Conservation (phyloP, 2,888 invertebrate species). For the Troides aeacus region DNA sequence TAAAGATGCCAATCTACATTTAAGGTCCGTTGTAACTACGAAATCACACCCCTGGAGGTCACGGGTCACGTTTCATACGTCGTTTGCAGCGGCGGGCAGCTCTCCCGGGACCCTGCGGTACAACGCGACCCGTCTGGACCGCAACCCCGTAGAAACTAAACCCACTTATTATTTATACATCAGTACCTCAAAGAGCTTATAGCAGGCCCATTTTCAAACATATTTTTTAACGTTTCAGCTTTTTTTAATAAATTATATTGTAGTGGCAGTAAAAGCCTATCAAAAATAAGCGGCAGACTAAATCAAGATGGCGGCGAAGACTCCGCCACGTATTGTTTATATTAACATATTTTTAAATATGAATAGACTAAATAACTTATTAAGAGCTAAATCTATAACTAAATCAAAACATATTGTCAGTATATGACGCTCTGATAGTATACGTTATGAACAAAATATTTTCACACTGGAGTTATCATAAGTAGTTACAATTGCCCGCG, state of each 20-base stretch:
- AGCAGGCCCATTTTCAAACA: not conserved
- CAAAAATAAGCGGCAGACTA: no score
- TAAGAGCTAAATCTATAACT: no score
- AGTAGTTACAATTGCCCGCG: constrained; percentile 18
- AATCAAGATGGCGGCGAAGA: no score
- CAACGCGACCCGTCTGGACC: constrained; percentile 9
- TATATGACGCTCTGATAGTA: not conserved
- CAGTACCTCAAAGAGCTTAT: not conserved
- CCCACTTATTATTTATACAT: constrained; percentile 22
- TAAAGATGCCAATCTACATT: not conserved
- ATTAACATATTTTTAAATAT: no score
- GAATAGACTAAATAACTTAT: no score
- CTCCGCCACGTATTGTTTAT: no score
- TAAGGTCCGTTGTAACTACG: not conserved
- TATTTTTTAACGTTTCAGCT: not conserved
- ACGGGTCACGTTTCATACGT: constrained; percentile 8
- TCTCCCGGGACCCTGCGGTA: constrained; percentile 4
- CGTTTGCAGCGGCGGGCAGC: not conserved
- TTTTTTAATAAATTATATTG: no score
- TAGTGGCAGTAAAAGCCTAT: no score
- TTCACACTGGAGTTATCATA: constrained; percentile 11
- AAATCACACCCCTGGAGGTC: constrained; percentile 1
- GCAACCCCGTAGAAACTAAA: constrained; percentile 9
- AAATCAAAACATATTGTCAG: no score
- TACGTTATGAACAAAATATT: constrained; percentile 7